Conservation (phyloP, 2,888 invertebrate genomes). For the Pimpla rufipes region DNA sequence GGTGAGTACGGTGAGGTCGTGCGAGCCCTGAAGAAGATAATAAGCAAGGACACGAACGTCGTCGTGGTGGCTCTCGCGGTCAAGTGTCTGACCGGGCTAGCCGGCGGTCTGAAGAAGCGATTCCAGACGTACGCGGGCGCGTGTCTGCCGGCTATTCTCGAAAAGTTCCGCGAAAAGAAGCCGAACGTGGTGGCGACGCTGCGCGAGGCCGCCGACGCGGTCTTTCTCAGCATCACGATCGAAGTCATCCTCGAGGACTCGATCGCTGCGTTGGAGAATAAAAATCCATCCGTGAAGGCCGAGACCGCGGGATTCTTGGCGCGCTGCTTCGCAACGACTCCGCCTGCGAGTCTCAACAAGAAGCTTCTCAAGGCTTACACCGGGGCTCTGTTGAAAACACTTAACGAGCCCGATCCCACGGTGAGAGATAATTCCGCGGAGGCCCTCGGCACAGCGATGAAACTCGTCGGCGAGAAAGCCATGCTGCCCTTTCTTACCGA, state of each 20-base stretch:
- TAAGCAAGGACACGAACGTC: slow-evolving; percentile 98
- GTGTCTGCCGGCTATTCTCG: slow-evolving; percentile 92
- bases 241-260: slow-evolving; percentile 95
- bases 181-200: slow-evolving; percentile 94
- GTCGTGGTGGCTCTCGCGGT: slow-evolving; percentile 95
- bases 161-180: slow-evolving; percentile 99
- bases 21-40: slow-evolving; percentile 94
- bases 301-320: slow-evolving; percentile 95
- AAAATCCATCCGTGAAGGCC: slow-evolving; percentile 95
- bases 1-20: slow-evolving; percentile 97
- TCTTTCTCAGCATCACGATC: slow-evolving; percentile 92
- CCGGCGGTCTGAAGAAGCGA: slow-evolving; percentile 94
- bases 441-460: slow-evolving; percentile 97
- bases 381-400: slow-evolving; percentile 91
- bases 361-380: slow-evolving; percentile 95
- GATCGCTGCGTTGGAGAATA: slow-evolving; percentile 94
- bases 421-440: slow-evolving; percentile 97
- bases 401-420: slow-evolving; percentile 94
- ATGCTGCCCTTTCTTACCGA: slow-evolving; percentile 95
- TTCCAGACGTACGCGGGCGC: slow-evolving; percentile 94
- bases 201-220: slow-evolving; percentile 95
- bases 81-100: slow-evolving; percentile 93
- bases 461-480: slow-evolving; percentile 96
- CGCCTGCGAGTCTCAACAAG: slow-evolving; percentile 93
- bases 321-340: slow-evolving; percentile 93